phyloP scores from a whole-genome alignment of 2,113 vertebrate species.

The Picathartes gymnocephalus region DNA sequence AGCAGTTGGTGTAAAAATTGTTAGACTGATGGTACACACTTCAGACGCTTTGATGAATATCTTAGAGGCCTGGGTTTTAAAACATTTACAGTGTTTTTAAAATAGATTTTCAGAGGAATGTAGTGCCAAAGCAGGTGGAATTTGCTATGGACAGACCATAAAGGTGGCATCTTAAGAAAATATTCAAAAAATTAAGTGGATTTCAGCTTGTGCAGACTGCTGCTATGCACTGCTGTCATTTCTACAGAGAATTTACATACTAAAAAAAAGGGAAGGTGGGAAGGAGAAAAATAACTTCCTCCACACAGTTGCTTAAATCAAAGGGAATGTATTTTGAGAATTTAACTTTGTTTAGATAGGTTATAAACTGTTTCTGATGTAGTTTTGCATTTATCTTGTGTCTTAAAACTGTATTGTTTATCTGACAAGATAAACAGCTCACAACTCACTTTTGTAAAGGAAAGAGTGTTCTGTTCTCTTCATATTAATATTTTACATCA shows the following conservation, averaged over 20 bases:
- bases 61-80: background rate
- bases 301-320: background rate
- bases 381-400: background rate
- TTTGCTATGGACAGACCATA: background rate
- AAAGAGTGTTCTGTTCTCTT: background rate
- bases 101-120: background rate
- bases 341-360: background rate
- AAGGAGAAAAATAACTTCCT: background rate
- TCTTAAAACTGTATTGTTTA: background rate
- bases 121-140: background rate
- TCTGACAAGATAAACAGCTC: background rate
- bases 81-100: background rate
- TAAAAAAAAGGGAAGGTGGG: background rate
- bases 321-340: background rate
- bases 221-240: background rate
- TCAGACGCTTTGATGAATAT: background rate
- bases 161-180: background rate
- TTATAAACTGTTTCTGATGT: background rate
- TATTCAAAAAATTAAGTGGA: background rate
- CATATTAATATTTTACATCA: background rate
- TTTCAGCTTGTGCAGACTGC: background rate
- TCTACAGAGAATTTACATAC: background rate
- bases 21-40: background rate
- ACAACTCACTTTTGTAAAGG: background rate
- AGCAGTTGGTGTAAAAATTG: background rate